Base-by-base conservation (phyloP, 30 jellyfish, hydroid and myxozoan genomes). In the Sanderia malayensis region DNA sequence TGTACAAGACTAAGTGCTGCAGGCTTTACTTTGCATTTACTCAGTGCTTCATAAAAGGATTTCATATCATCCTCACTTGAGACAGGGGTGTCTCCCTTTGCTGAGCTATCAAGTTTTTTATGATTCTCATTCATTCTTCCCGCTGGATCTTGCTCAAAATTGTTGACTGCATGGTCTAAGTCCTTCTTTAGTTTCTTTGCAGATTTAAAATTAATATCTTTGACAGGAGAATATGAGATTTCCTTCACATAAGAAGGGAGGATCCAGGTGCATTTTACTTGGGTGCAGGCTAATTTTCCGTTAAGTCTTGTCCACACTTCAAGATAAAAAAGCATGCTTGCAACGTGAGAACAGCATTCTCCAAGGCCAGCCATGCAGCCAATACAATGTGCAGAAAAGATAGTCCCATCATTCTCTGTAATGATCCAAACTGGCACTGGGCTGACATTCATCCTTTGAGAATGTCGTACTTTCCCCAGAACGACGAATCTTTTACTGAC, bases 281-380 rank as follows among this genome's bases (percentile, higher is more conserved):
- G n/a, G n/a, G n/a, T n/a, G n/a, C n/a, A n/a, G n/a, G n/a, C n/a
- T n/a, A n/a, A n/a, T n/a, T n/a, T n/a, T n/a, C n/a, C n/a, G n/a
- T n/a, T n/a, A 44, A 68, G 68, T 46, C 80, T 68, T 68, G 68
- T 68, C 80, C 80, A 68, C 31, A 68, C 80, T 68, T 68, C 80
- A 68, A 68, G 66, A 68, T 68, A 68, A 46, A 68, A 68, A 20
- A 63, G 76, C n/a, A n/a, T n/a, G n/a, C n/a, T n/a, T n/a, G n/a
- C n/a, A n/a, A n/a, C n/a, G n/a, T n/a, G n/a, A n/a, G 83, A 71
- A 52, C 83, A 71, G 83, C 83, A 69, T 69, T 69, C 81, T 45
- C 81, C 81, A 21, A 69, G 70, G 52, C n/a, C n/a, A n/a, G n/a
- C n/a, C n/a, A n/a, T n/a, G n/a, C n/a, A n/a, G n/a, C n/a, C n/a